Conservation (phyloP, 2,113 vertebrate genomes). For the Coryphaenoides rupestris region DNA sequence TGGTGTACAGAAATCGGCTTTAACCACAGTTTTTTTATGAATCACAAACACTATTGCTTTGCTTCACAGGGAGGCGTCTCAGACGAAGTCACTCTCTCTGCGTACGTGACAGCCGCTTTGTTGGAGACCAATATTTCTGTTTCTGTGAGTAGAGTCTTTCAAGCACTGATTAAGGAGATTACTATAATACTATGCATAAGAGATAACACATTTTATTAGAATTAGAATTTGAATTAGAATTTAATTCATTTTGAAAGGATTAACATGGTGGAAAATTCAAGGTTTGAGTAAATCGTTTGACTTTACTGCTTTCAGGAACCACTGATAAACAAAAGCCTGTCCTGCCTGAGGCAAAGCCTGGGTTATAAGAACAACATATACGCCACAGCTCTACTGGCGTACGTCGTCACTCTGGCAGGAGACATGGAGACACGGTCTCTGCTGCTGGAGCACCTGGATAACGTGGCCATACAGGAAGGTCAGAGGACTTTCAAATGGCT, state of each 20-base stretch:
- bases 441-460: conserved; percentile 53
- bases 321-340: conserved; percentile 65
- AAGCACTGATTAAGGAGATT: no score
- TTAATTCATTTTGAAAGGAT: no score
- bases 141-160: no score
- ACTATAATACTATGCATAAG: no score
- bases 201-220: no score
- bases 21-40: background rate
- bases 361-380: conserved; percentile 62
- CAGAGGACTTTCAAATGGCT: no score
- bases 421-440: conserved; percentile 56
- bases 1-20: no score
- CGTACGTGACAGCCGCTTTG: background rate
- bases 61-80: conserved; percentile 1
- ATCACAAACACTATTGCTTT: background rate
- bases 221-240: no score
- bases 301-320: conserved; percentile 50
- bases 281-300: no score
- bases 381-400: conserved; percentile 79
- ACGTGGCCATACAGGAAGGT: conserved; percentile 34
- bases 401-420: conserved; percentile 80
- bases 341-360: conserved; percentile 62
- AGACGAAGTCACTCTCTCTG: conserved; percentile 23
- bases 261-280: no score
- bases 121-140: background rate